Conservation (phyloP, 2,113 vertebrate species). For the Baryphthengus martii region DNA sequence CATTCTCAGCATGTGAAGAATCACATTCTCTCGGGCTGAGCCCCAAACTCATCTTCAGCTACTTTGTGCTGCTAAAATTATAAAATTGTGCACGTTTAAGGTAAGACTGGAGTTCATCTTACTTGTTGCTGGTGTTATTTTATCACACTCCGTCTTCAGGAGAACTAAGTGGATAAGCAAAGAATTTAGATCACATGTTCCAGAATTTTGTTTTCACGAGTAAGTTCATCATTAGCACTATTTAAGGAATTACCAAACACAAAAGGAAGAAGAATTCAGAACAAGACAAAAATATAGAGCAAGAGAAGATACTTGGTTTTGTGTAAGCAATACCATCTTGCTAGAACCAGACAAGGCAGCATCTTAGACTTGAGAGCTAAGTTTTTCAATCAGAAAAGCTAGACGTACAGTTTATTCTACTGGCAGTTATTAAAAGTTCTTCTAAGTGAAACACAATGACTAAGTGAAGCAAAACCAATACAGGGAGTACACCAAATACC, state of each 20-base stretch:
- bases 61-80: background rate
- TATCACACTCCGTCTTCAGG: background rate
- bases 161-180: background rate
- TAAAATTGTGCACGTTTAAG: background rate
- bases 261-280: background rate
- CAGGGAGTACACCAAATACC: background rate
- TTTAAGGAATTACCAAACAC: background rate
- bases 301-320: background rate
- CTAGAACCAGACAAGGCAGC: background rate
- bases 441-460: background rate
- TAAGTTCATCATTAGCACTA: background rate
- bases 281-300: background rate
- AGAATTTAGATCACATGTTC: background rate
- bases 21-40: background rate
- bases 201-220: constrained; percentile 28
- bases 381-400: background rate
- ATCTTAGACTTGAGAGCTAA: background rate
- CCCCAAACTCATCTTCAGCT: background rate
- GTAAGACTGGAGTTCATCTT: background rate
- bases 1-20: background rate
- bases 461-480: background rate
- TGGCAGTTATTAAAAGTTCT: background rate
- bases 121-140: background rate
- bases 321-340: background rate
- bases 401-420: background rate